Evolutionary conservation across 2,888 invertebrate genomes (phyloP).

Genomic region (Fragum fragum): DNA sequence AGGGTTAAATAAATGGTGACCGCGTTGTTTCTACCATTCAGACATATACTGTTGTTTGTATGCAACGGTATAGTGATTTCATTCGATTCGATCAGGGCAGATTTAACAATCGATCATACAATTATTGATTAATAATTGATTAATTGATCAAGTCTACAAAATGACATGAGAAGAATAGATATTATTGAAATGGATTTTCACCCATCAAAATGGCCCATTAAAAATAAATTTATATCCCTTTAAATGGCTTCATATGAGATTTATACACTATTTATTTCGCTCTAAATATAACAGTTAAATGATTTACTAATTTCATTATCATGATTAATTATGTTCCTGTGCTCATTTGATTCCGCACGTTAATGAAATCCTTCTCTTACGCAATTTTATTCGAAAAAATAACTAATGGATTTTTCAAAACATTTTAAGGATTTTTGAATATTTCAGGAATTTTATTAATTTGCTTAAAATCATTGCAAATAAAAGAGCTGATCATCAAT

Average conservation of each 20-base stretch:
- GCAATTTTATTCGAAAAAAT: too few species aligned
- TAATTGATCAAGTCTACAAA: slow-evolving; percentile 19
- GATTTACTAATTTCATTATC: slow-evolving; percentile 6
- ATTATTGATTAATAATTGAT: slow-evolving; percentile 28
- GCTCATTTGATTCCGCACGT: not conserved
- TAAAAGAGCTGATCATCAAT: too few species aligned
- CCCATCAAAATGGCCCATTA: slow-evolving; percentile 10
- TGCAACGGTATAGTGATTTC: not conserved
- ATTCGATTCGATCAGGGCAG: not conserved
- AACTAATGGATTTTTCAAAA: too few species aligned
- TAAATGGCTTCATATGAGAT: not conserved
- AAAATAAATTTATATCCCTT: slow-evolving; percentile 6
- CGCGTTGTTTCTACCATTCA: too few species aligned
- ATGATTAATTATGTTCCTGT: not conserved
- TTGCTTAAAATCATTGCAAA: too few species aligned
- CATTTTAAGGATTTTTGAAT: too few species aligned
- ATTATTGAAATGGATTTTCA: not conserved
- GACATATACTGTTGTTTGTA: not conserved
- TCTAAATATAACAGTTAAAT: not conserved
- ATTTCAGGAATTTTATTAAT: too few species aligned
- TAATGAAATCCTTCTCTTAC: not conserved
- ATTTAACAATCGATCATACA: slow-evolving; percentile 5
- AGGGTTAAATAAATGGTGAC: too few species aligned
- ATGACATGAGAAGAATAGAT: slow-evolving; percentile 18
- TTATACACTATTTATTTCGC: not conserved